Conservation (phyloP, 2,113 vertebrate species). For the Platycercus adscitus region DNA sequence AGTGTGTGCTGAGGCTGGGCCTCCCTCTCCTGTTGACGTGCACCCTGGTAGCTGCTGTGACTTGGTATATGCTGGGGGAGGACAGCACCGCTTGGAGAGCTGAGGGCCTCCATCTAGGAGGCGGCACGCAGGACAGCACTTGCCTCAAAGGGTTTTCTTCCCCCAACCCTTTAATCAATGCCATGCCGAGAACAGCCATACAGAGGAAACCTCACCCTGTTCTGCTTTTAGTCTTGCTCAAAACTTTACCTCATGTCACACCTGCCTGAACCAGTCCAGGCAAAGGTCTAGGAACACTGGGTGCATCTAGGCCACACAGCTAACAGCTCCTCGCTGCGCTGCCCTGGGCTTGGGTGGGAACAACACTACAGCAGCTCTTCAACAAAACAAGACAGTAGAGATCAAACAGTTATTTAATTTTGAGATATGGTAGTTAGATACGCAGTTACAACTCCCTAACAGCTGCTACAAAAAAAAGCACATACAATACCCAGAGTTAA, state of each 20-base stretch:
- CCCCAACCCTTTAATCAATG: neutral
- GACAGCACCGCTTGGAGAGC: no score
- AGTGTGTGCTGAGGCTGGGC: accelerated
- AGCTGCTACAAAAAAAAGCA: constrained; percentile 71
- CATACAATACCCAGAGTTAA: constrained; percentile 44
- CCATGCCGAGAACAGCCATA: neutral
- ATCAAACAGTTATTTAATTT: constrained; percentile 28
- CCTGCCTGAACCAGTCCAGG: neutral
- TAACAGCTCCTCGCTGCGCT: accelerated
- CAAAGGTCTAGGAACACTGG: neutral
- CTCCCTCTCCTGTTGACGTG: neutral
- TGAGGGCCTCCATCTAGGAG: neutral
- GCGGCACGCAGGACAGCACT: accelerated
- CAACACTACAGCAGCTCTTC: neutral
- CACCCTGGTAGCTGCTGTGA: neutral
- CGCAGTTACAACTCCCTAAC: constrained; percentile 58
- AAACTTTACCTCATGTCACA: accelerated
- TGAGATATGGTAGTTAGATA: constrained; percentile 52
- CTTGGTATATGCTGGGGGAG: neutral
- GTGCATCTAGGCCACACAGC: accelerated
- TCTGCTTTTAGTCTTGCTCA: neutral
- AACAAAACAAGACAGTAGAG: neutral
- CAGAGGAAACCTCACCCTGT: neutral
- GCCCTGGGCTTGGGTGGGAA: accelerated
- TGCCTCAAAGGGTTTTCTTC: neutral